Evolutionary conservation across 2,888 invertebrate species (phyloP).

Genomic region (Cephalotes varians): DNA sequence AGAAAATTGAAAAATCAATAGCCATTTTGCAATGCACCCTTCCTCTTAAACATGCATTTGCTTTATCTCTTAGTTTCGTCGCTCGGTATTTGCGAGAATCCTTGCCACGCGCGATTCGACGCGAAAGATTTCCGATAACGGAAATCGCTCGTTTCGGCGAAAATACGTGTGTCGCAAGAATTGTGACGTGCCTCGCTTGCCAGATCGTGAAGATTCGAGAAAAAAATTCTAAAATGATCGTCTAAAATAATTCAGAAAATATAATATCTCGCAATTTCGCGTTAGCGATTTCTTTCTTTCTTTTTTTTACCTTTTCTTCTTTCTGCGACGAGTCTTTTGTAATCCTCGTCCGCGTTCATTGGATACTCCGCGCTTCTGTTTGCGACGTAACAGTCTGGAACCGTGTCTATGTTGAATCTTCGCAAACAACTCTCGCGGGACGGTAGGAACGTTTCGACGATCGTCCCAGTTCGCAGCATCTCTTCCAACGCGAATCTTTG

Average conservation of each 20-base stretch:
- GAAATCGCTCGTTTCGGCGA: not conserved
- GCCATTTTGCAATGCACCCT: not conserved
- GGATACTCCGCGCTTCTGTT: slow-evolving; percentile 62
- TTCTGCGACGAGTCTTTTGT: slow-evolving; percentile 67
- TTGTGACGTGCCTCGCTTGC: not conserved
- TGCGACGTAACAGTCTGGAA: slow-evolving; percentile 52
- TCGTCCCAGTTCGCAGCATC: slow-evolving; percentile 21
- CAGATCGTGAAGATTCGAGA: not conserved
- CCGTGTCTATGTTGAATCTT: slow-evolving; percentile 58
- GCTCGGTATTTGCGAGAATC: not conserved
- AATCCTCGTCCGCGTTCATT: slow-evolving; percentile 64
- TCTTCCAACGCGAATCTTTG: slow-evolving; percentile 67
- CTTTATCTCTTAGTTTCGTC: not conserved
- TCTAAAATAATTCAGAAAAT: not conserved
- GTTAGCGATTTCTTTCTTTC: not conserved
- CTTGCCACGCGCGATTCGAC: not conserved
- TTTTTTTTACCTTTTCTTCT: slow-evolving; percentile 75
- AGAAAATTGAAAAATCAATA: not conserved
- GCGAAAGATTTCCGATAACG: not conserved
- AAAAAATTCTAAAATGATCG: not conserved
- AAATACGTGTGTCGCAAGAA: not conserved
- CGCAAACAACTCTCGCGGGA: slow-evolving; percentile 64
- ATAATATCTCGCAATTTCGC: not conserved
- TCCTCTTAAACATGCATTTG: not conserved
- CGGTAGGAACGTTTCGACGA: slow-evolving; percentile 36